Evolutionary conservation across 2,113 vertebrate genomes (phyloP).

Genomic region (Amia ocellicauda): DNA sequence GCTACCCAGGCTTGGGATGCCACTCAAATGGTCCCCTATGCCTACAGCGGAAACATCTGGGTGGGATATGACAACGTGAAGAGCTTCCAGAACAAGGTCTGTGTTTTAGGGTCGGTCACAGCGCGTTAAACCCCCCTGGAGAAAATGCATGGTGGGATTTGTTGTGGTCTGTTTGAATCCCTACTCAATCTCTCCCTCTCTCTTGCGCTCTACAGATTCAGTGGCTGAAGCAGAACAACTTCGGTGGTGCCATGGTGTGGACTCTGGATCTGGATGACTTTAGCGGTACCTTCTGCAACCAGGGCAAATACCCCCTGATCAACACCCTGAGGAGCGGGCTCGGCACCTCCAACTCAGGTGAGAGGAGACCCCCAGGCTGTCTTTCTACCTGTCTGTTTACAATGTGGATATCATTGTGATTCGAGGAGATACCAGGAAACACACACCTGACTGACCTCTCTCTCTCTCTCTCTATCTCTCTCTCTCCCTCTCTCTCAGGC

Average conservation of each 20-base stretch:
- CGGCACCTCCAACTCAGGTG: slow-evolving; percentile 36
- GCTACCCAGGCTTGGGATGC: slow-evolving; percentile 55
- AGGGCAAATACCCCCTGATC: slow-evolving; percentile 61
- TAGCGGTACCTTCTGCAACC: slow-evolving; percentile 59
- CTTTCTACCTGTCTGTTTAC: not conserved
- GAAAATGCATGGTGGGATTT: not conserved
- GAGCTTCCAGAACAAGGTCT: slow-evolving; percentile 62
- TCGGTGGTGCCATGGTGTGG: slow-evolving; percentile 64
- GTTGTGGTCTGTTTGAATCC: not conserved
- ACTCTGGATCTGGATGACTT: slow-evolving; percentile 61
- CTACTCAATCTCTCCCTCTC: not conserved
- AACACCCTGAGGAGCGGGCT: slow-evolving; percentile 53
- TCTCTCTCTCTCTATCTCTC: not conserved
- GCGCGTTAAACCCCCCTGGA: not conserved
- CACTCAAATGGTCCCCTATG: slow-evolving; percentile 54
- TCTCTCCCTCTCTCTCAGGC: slow-evolving; percentile 39
- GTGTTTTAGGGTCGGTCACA: not conserved
- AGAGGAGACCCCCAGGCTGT: not conserved
- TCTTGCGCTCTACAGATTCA: slow-evolving; percentile 27
- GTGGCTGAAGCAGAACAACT: slow-evolving; percentile 58
- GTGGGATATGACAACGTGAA: slow-evolving; percentile 65
- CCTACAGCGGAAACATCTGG: slow-evolving; percentile 57
- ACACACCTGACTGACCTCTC: not conserved
- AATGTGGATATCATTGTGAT: not conserved
- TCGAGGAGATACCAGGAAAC: not conserved